These are phyloP conservation scores for Sipha maydis DNA, from an alignment of 2,888 invertebrate species.

Conservation along the genomic window DNA sequence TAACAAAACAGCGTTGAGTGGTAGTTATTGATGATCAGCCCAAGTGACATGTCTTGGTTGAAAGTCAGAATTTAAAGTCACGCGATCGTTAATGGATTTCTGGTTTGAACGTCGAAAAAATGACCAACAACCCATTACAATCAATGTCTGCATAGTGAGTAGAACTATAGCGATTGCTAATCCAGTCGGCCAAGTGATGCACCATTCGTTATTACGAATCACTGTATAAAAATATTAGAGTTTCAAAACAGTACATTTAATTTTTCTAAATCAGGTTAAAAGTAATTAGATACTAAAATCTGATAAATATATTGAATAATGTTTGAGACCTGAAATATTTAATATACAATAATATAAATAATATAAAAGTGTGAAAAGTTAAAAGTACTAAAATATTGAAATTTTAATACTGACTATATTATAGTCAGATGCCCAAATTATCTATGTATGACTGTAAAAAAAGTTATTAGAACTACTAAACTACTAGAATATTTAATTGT, in stretches of 20 bases:
- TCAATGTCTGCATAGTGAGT: constrained; percentile 65
- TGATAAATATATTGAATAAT: neutral
- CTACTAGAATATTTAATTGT: too few species aligned
- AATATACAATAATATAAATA: too few species aligned
- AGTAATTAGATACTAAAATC: neutral
- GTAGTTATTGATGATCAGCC: constrained; percentile 63
- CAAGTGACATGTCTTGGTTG: constrained; percentile 64
- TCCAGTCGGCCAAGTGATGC: constrained; percentile 65
- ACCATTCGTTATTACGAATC: constrained; percentile 59
- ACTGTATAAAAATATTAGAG: constrained; percentile 32
- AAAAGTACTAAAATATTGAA: too few species aligned
- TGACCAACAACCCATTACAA: constrained; percentile 65
- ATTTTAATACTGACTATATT: too few species aligned
- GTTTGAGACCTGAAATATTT: neutral
- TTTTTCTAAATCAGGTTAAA: neutral
- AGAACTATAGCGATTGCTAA: constrained; percentile 65
- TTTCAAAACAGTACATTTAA: neutral
- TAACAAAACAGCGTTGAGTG: neutral
- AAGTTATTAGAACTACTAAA: too few species aligned
- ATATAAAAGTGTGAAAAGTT: too few species aligned
- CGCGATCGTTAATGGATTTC: constrained; percentile 64
- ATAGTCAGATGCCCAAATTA: too few species aligned
- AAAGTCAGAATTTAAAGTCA: constrained; percentile 64
- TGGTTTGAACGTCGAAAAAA: constrained; percentile 63
- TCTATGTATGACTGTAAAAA: too few species aligned